phyloP scores from a whole-genome alignment of 1,140 invertebrate species.

The Dendrolimus punctatus region DNA sequence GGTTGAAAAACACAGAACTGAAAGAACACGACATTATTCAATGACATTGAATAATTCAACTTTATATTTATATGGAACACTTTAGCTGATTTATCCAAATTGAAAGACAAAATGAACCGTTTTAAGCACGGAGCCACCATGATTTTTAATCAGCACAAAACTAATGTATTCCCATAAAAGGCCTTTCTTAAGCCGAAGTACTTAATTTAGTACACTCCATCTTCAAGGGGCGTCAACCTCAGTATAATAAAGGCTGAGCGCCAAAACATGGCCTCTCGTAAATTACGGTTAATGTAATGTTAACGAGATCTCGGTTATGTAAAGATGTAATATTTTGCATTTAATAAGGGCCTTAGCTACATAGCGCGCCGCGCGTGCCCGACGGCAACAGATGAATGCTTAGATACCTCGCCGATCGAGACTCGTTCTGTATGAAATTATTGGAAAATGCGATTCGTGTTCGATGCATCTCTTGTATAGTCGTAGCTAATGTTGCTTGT shows the following conservation, averaged over 20 bases:
- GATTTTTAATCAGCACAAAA: too few relatives aligned
- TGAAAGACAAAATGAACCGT: too few relatives aligned
- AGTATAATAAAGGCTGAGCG: not conserved
- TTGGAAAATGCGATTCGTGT: constrained; percentile 60
- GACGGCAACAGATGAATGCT: constrained; percentile 47
- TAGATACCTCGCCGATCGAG: constrained; percentile 46
- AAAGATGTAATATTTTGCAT: constrained; percentile 64
- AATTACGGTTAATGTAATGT: constrained; percentile 50
- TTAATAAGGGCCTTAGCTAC: constrained; percentile 52
- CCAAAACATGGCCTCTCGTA: constrained; percentile 21
- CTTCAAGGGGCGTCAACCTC: not conserved
- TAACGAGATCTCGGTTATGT: constrained; percentile 56
- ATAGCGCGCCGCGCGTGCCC: constrained; percentile 44
- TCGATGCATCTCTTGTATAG: constrained; percentile 49
- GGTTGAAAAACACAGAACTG: too few relatives aligned
- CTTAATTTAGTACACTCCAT: not conserved
- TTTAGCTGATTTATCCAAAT: too few relatives aligned
- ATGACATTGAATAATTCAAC: too few relatives aligned
- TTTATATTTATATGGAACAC: too few relatives aligned
- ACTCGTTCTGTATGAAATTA: constrained; percentile 56
- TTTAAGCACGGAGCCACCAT: too few relatives aligned
- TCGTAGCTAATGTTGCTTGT: constrained; percentile 42
- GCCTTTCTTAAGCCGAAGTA: too few relatives aligned
- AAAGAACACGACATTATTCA: too few relatives aligned
- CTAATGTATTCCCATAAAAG: too few relatives aligned